Conservation (phyloP, 2,797 vertebrate species). For the Allobates femoralis region DNA sequence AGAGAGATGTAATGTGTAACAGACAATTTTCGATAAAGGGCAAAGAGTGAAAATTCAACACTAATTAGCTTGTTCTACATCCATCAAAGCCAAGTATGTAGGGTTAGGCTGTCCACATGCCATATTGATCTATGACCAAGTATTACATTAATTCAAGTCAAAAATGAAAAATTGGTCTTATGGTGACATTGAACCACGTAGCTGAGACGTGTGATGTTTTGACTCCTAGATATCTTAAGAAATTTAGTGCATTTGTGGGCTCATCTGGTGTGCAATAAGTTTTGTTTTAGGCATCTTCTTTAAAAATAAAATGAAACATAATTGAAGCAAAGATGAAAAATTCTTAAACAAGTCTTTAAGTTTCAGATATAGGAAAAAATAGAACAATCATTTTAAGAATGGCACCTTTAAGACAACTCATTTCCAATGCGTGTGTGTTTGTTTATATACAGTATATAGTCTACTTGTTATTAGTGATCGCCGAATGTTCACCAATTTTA, state of each 20-base stretch:
- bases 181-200: not conserved
- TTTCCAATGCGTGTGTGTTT: not conserved
- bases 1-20: not conserved
- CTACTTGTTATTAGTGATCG: too few species aligned
- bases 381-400: not conserved
- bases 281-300: too few species aligned
- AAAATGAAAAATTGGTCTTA: not conserved
- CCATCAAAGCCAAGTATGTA: not conserved
- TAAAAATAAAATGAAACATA: not conserved
- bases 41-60: slow-evolving; percentile 5
- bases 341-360: not conserved
- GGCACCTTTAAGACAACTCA: not conserved
- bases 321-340: not conserved
- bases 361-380: not conserved
- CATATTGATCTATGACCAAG: slow-evolving; percentile 14
- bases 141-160: slow-evolving; percentile 12
- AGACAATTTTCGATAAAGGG: not conserved
- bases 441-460: too few species aligned
- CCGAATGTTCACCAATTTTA: too few species aligned
- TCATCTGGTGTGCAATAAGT: not conserved
- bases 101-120: not conserved
- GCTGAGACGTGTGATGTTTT: not conserved
- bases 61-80: slow-evolving; percentile 12
- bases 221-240: not conserved
- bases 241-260: not conserved